phyloP scores from a whole-genome alignment of 2,888 invertebrate species.

The Drosophila fungiperda region DNA sequence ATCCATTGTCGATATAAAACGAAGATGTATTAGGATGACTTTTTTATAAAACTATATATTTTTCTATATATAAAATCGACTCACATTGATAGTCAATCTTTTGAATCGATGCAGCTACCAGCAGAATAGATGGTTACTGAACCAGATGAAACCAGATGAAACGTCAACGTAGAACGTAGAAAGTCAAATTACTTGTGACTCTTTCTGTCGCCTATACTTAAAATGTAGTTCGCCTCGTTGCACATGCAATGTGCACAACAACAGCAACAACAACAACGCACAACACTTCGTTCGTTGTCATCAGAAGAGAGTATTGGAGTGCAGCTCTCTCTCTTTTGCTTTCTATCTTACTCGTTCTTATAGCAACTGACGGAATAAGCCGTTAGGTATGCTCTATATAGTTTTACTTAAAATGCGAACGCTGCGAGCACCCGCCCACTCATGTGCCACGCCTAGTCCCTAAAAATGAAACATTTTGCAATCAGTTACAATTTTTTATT shows the following conservation, averaged over 20 bases:
- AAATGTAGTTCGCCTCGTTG: slow-evolving; percentile 53
- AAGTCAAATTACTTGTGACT: neutral
- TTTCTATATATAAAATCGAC: neutral
- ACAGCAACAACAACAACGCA: slow-evolving; percentile 21
- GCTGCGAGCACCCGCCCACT: slow-evolving; percentile 36
- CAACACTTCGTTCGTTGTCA: slow-evolving; percentile 68
- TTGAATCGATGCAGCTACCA: neutral
- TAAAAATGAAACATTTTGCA: slow-evolving; percentile 59
- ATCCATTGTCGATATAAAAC: neutral
- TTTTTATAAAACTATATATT: neutral
- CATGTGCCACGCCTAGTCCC: slow-evolving; percentile 49
- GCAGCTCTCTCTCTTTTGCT: slow-evolving; percentile 13
- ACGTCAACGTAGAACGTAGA: neutral
- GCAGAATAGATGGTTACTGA: neutral
- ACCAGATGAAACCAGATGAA: neutral
- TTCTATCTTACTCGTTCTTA: neutral
- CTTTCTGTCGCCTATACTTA: slow-evolving; percentile 41
- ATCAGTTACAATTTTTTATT: slow-evolving; percentile 40
- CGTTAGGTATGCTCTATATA: slow-evolving; percentile 74
- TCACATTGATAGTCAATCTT: no score
- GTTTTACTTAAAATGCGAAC: slow-evolving; percentile 73
- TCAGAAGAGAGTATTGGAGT: slow-evolving; percentile 39
- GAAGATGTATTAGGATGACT: neutral
- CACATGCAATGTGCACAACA: slow-evolving; percentile 39
- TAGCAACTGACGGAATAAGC: slow-evolving; percentile 36